Evolutionary conservation across 2,113 vertebrate genomes (phyloP).

Genomic region (Heterotilapia buettikoferi): DNA sequence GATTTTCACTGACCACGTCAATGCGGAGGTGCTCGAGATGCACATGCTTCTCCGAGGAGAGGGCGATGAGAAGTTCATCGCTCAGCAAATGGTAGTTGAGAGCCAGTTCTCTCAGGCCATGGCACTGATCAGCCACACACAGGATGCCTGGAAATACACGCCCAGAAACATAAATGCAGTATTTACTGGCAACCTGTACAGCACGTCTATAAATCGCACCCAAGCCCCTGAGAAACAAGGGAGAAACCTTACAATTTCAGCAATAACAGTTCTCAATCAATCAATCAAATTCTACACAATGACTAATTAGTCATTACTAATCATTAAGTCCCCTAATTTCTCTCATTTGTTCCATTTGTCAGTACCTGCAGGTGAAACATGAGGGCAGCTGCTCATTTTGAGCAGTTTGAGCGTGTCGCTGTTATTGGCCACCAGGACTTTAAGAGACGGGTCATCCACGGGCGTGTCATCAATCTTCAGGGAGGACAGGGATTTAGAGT

Average conservation of each 20-base stretch:
- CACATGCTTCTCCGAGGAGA: conserved; percentile 94
- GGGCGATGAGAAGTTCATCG: conserved; percentile 86
- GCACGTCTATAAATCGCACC: not conserved
- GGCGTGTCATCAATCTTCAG: conserved; percentile 95
- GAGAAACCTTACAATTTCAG: not conserved
- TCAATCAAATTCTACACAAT: not conserved
- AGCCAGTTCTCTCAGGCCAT: conserved; percentile 89
- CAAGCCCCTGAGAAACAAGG: not conserved
- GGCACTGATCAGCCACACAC: conserved; percentile 88
- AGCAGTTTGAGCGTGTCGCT: conserved; percentile 89
- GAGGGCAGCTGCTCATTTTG: conserved; percentile 93
- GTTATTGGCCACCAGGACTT: conserved; percentile 95
- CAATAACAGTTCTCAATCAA: not conserved
- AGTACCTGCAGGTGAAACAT: conserved; percentile 72
- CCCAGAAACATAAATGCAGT: not conserved
- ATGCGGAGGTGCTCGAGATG: conserved; percentile 94
- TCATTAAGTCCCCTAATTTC: not conserved
- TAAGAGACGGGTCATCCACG: conserved; percentile 92
- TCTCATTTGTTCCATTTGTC: not conserved
- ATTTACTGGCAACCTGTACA: not conserved
- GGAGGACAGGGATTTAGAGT: conserved; percentile 93
- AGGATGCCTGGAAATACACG: conserved; percentile 50
- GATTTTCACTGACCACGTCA: conserved; percentile 92
- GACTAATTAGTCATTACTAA: not conserved
- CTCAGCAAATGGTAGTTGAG: conserved; percentile 91